Conservation (phyloP, 1,140 invertebrate species). For the Hesperophylax magnus region DNA sequence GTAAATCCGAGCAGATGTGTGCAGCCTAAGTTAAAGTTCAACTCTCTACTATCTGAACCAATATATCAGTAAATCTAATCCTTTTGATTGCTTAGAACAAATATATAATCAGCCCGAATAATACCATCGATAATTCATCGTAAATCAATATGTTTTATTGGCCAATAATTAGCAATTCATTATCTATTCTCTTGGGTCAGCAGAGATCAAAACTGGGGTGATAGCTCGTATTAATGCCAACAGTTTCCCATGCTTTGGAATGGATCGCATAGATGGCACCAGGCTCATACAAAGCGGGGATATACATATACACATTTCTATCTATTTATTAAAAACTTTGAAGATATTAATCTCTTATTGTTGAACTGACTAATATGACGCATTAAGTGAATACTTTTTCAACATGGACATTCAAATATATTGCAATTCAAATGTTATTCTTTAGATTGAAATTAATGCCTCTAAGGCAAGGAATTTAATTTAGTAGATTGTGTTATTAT, state of each 20-base stretch:
- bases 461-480: no score
- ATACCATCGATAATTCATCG: neutral
- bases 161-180: neutral
- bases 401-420: no score
- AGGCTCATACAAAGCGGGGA: neutral
- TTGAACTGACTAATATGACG: neutral
- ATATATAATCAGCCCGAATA: neutral
- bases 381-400: neutral
- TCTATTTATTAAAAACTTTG: neutral
- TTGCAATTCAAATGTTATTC: no score
- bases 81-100: neutral
- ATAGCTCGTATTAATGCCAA: neutral
- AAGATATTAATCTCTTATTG: neutral
- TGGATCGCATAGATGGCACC: neutral
- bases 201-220: neutral
- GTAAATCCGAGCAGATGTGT: no score
- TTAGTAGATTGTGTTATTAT: no score
- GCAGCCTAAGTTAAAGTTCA: no score
- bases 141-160: constrained; percentile 14
- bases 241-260: constrained; percentile 10
- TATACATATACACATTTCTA: neutral
- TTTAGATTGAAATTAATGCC: no score
- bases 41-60: no score
- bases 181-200: neutral
- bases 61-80: no score